Evolutionary conservation across 2,113 vertebrate species (phyloP).

Genomic region (Thamnophis sirtalis): DNA sequence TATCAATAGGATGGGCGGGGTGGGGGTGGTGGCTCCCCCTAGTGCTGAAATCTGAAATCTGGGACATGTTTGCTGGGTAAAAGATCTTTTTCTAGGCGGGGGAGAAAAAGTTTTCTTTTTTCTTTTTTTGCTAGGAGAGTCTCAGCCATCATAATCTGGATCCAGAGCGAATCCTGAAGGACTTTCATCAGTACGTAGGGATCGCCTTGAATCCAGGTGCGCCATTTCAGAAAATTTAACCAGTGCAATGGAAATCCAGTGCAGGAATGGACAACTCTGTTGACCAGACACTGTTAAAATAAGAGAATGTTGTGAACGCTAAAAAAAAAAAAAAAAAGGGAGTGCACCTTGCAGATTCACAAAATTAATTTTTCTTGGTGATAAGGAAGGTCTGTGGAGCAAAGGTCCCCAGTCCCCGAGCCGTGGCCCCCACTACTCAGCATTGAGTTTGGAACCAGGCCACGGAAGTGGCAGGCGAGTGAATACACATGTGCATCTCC

Average conservation of each 20-base stretch:
- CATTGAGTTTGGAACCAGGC: too few species aligned
- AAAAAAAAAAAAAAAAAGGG: not conserved
- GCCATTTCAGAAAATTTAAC: not conserved
- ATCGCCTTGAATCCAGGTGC: slow-evolving; percentile 24
- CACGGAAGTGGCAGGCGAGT: not conserved
- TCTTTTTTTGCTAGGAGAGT: not conserved
- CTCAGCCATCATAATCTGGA: not conserved
- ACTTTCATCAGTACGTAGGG: not conserved
- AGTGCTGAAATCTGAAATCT: not conserved
- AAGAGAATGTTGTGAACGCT: not conserved
- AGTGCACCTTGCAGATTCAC: not conserved
- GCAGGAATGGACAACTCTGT: not conserved
- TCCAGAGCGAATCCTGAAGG: slow-evolving; percentile 8
- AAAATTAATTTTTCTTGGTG: not conserved
- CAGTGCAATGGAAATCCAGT: not conserved
- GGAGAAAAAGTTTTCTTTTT: not conserved
- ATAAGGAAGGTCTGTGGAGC: not conserved
- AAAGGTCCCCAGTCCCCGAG: not conserved
- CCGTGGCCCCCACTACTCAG: too few species aligned
- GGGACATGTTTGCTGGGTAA: not conserved
- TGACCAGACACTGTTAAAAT: not conserved
- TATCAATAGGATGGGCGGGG: not conserved
- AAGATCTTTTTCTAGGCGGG: not conserved
- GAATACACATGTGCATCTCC: too few species aligned
- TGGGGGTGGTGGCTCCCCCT: not conserved